Base-by-base conservation (phyloP, 2,113 vertebrate species). In the Silurus glanis region DNA sequence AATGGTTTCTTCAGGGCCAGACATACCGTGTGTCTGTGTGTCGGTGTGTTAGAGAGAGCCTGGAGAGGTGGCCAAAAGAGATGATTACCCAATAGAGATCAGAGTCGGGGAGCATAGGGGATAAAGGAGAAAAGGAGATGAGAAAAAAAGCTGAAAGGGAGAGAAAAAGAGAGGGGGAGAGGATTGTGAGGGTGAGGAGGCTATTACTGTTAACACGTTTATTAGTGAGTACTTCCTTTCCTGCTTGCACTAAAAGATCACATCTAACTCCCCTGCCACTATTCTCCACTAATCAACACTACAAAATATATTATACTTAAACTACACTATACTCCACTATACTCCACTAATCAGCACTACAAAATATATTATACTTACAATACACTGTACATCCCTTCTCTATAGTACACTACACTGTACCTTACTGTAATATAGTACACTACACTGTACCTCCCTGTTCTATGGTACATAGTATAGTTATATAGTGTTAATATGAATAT, bases 81-180 rank as follows among this genome's bases (percentile, higher is more conserved):
- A 76, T 76, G 74, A 84, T 84, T 84, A 76, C 45, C 58, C 72
- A 59, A 69, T 66, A 66, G 45, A 78, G 47, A 66, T 51, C 19
- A 19, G 80, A 61, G 45, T 25, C 13, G 64, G 47, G 3, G 45
- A 53, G 47, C 23, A 19, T 23, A 74, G 59, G 67, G 28, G 71
- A 78, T 45, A 76, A 67, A 75, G 61, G 72, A n/a, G n/a, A 67
- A 45, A 37, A 53, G 71, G 71, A 23, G n/a, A 71, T 3, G 23
- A 53, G 23, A 14, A 49, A 76, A 75, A 76, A 76, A 51, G 21
- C 17, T 28, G 28, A 37, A 14, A 51, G 19, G 0, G 74, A 67
- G 16, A n/a, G 61, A 80, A 16, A 47, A 17, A 23, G 45, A 49
- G 71, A 64, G 49, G 58, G 76, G 62, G 45, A 21, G 71, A 80